Evolutionary conservation across 2,113 vertebrate species (phyloP), one percentile per base, ranked within the genome.

Genomic region (Paracanthobrama guichenoti): DNA sequence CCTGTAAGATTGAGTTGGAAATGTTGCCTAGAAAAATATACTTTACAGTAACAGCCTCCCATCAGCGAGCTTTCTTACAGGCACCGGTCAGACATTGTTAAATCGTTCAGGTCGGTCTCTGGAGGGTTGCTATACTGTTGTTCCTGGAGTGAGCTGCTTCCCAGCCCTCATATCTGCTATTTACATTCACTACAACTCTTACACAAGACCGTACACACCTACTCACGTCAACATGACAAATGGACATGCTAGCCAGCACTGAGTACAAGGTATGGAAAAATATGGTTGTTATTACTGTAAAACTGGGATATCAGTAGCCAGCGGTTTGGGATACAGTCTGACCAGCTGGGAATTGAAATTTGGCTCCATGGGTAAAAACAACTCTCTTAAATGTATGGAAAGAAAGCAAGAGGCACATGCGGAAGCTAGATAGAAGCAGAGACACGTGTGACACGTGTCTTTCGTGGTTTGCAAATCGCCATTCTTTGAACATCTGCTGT

Each of bases 121-220:
- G 26, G 24, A 31, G 39, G 28, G 79, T 89, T 87, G 76, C 42
- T 12, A 86, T 78, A 89, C 60, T 0, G 44, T 57, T 78, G 83
- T 83, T 72, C 81, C 87, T 79, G 46, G 67, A 35, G 28, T 46
- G 2, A 48, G 46, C 48, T 74, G 85, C 75, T 82, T 72, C 74
- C 26, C 72, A 59, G 28, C 67, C 62, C 64, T 79, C 55, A 31
- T 55, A 44, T 18, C 67, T 46, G 69, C 48, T 82, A 69, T 87
- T 89, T 83, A 64, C 85, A 79, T 81, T 83, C 76, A 78, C 18
- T 20, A 18, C 76, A 53, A 50, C 57, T 73, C 53, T 87, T 86
- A 87, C 57, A 39, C 81, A 86, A 89, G 81, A 79, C 64, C 55
- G 42, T 69, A 22, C 64, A 73, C 79, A 69, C 79, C 50, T 48